These are phyloP conservation scores for Equus przewalskii DNA, from an alignment of 2,113 vertebrate genomes.

Conservation along the genomic window DNA sequence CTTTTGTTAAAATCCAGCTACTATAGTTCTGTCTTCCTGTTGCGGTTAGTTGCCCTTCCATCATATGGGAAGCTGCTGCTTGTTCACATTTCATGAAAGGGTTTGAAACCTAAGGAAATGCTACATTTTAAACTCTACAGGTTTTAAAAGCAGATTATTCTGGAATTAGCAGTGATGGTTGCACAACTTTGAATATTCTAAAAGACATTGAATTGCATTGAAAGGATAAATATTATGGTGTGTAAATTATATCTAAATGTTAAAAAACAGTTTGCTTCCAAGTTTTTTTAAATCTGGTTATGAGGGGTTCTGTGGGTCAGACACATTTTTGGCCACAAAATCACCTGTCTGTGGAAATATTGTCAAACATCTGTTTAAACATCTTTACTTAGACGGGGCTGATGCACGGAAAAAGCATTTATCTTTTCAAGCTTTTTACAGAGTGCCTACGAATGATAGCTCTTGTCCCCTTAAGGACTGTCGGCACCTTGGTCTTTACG, in stretches of 20 bases:
- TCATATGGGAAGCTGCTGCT: background rate
- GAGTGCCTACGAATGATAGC: background rate
- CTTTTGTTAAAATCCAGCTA: conserved; percentile 10
- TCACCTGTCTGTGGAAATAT: background rate
- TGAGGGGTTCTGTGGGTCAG: background rate
- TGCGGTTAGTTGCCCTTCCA: background rate
- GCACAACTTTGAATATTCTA: background rate
- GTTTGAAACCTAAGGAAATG: background rate
- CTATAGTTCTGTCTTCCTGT: background rate
- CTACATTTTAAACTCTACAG: background rate
- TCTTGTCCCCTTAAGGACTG: background rate
- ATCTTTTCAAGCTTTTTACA: background rate
- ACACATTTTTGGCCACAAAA: background rate
- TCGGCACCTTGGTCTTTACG: background rate
- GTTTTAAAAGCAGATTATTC: background rate
- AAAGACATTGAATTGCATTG: background rate
- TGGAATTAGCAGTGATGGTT: background rate
- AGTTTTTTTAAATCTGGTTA: background rate
- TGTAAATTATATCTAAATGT: background rate
- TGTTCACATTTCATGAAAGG: background rate
- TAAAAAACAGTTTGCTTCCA: background rate
- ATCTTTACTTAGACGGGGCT: background rate
- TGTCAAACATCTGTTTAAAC: background rate
- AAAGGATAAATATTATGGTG: background rate
- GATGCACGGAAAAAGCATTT: background rate